Evolutionary conservation across 2,797 vertebrate species (phyloP).

Genomic region (Natrix natrix): DNA sequence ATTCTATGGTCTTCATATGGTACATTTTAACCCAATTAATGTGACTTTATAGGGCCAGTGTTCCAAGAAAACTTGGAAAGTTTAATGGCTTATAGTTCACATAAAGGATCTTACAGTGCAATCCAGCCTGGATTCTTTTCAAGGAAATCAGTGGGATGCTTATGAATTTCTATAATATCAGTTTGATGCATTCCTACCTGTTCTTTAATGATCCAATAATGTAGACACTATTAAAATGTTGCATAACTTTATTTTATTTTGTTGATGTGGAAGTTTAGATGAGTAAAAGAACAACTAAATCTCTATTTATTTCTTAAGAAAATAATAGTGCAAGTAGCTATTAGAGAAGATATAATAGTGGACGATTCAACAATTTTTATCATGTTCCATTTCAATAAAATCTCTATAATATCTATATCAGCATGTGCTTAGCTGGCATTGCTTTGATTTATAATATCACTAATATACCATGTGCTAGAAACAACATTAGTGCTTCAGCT

Average conservation of each 20-base stretch:
- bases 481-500: conserved; percentile 17
- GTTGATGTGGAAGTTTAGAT: conserved; percentile 1
- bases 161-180: background rate
- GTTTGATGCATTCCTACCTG: background rate
- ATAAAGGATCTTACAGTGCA: background rate
- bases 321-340: background rate
- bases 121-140: background rate
- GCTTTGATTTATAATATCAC: conserved; percentile 5
- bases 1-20: background rate
- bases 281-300: background rate
- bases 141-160: background rate
- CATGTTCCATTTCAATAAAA: conserved; percentile 17
- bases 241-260: background rate
- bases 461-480: conserved; percentile 34
- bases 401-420: conserved; percentile 11
- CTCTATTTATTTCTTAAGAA: conserved; percentile 19
- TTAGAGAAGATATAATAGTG: conserved; percentile 30
- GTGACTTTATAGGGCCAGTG: background rate
- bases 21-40: background rate
- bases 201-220: background rate
- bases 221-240: background rate
- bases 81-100: background rate
- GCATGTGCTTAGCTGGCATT: conserved; percentile 28
- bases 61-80: background rate
- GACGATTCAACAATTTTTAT: conserved; percentile 6